These are phyloP conservation scores for Glossophaga mutica DNA, from an alignment of 2,797 vertebrate genomes.

Conservation along the genomic window DNA sequence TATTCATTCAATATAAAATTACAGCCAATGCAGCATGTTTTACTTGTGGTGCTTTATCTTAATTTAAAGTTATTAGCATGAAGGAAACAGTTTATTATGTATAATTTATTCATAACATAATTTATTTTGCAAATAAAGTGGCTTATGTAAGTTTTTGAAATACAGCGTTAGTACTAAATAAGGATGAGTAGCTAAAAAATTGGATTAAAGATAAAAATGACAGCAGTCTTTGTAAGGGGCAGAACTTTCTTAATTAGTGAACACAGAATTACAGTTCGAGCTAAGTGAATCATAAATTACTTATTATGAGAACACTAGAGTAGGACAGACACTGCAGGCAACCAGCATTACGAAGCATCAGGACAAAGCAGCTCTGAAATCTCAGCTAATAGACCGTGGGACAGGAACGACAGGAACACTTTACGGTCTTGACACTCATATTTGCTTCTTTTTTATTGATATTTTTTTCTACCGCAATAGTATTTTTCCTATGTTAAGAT, in stretches of 20 bases:
- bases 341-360: neutral
- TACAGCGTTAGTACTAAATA: neutral
- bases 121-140: neutral
- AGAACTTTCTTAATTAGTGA: neutral
- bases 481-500: neutral
- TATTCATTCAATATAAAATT: neutral
- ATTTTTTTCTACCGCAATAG: neutral
- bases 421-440: neutral
- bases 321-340: neutral
- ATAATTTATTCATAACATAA: neutral
- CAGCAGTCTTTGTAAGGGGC: neutral
- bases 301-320: neutral
- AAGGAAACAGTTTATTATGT: neutral
- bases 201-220: neutral
- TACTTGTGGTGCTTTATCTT: neutral
- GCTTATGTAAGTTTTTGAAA: neutral
- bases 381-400: neutral
- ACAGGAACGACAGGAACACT: neutral
- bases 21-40: neutral
- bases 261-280: neutral
- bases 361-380: neutral
- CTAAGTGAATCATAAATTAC: neutral
- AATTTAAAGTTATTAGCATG: neutral
- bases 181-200: neutral
- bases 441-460: neutral